These are phyloP conservation scores for Balaenoptera acutorostrata DNA, from an alignment of 2,113 vertebrate species.

Conservation along the genomic window DNA sequence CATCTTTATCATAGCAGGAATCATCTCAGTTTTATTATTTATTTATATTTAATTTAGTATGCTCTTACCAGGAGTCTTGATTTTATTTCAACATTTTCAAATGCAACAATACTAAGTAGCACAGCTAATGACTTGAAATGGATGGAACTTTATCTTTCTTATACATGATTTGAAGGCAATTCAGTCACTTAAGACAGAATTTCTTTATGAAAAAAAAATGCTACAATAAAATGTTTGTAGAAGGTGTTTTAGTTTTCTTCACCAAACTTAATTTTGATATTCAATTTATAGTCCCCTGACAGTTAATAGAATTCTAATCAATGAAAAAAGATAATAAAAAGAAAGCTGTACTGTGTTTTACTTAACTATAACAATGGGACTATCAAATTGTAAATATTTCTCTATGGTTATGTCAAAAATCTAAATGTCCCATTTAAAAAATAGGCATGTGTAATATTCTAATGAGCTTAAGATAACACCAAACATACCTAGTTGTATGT, in stretches of 20 bases:
- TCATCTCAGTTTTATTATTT: neutral
- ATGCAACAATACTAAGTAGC: neutral
- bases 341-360: neutral
- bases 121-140: conserved; percentile 23
- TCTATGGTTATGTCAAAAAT: neutral
- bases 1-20: conserved; percentile 39
- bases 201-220: neutral
- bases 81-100: conserved; percentile 44
- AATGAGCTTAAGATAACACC: neutral
- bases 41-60: conserved; percentile 36
- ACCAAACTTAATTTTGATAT: neutral
- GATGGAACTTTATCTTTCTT: neutral
- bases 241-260: neutral
- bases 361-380: neutral
- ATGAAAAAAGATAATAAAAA: neutral
- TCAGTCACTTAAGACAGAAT: neutral
- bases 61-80: conserved; percentile 3
- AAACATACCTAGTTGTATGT: conserved; percentile 52
- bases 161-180: neutral
- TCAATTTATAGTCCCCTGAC: neutral
- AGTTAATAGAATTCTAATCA: neutral
- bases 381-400: neutral
- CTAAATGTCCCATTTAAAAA: neutral
- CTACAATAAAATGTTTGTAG: neutral
- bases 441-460: neutral